A percentile compares a stretch with the other conserved stretches of the same genome.
Evolutionary conservation across 2,113 vertebrate genomes (phyloP).

Genomic region (Tyrannus savana): DNA sequence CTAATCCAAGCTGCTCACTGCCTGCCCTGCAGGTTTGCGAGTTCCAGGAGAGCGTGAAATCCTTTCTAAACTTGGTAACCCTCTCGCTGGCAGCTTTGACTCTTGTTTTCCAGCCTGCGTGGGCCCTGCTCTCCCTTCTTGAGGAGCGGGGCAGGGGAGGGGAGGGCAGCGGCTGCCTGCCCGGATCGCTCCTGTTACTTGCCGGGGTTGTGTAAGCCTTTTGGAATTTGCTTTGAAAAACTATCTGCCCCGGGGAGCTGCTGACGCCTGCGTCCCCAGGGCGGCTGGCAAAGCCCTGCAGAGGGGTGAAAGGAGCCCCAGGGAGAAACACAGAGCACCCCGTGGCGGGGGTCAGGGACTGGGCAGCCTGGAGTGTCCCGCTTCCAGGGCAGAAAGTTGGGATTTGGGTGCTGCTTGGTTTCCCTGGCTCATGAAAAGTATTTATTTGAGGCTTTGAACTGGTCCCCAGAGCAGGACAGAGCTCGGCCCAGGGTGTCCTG

Average conservation of each 20-base stretch:
- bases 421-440: not conserved
- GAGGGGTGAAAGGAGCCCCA: not conserved
- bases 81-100: not conserved
- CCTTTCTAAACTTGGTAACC: constrained; percentile 59
- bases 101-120: constrained; percentile 33
- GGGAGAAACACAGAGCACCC: not conserved
- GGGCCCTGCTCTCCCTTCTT: constrained; percentile 25
- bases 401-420: not conserved
- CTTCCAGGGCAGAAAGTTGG: not conserved
- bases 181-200: constrained; percentile 27
- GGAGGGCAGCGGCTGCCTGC: not conserved
- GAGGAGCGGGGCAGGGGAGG: constrained; percentile 19
- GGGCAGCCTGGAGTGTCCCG: not conserved
- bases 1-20: not conserved
- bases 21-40: not conserved
- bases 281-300: not conserved
- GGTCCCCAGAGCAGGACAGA: not conserved
- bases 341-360: not conserved
- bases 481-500: not conserved
- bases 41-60: constrained; percentile 21
- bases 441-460: not conserved
- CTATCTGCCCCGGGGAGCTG: constrained; percentile 26
- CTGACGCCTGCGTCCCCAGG: not conserved
- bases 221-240: constrained; percentile 68
- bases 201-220: constrained; percentile 39